Evolutionary conservation across 1,140 invertebrate species (phyloP).

Genomic region (Heliconius melpomene): DNA sequence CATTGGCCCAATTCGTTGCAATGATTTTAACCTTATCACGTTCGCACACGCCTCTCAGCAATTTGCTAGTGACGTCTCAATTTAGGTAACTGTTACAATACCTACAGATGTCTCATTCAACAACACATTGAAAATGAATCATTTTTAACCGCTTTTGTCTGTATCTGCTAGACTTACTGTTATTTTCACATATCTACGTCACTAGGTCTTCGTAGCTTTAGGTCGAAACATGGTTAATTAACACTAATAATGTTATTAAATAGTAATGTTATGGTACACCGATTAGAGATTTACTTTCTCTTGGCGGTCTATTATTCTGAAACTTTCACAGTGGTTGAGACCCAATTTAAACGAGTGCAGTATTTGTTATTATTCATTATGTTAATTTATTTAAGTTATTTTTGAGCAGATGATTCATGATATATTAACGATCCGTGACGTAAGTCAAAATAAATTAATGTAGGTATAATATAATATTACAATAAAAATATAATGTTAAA

Average conservation of each 20-base stretch:
- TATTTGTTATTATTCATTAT: constrained; percentile 32
- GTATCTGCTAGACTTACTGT: constrained; percentile 53
- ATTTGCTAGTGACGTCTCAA: constrained; percentile 68
- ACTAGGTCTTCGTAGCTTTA: constrained; percentile 52
- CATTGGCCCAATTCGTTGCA: constrained; percentile 56
- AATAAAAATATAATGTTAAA: constrained; percentile 12
- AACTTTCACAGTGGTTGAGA: constrained; percentile 17
- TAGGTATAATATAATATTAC: background rate
- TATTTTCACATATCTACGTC: constrained; percentile 50
- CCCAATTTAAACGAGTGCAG: constrained; percentile 12
- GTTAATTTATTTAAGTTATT: constrained; percentile 16
- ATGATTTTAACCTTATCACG: constrained; percentile 62
- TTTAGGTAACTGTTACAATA: constrained; percentile 71
- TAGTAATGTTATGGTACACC: constrained; percentile 10
- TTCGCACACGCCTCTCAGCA: constrained; percentile 51
- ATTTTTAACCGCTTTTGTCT: constrained; percentile 55
- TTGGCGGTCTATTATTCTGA: constrained; percentile 1
- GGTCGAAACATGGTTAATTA: constrained; percentile 51
- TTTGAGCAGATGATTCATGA: constrained; percentile 8
- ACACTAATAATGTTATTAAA: constrained; percentile 15
- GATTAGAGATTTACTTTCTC: constrained; percentile 31
- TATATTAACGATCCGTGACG: background rate
- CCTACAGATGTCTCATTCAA: constrained; percentile 51
- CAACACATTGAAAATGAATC: constrained; percentile 74
- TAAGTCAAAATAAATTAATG: background rate